Evolutionary conservation across 1,140 invertebrate genomes (phyloP).

Genomic region (Aphis craccivora): DNA sequence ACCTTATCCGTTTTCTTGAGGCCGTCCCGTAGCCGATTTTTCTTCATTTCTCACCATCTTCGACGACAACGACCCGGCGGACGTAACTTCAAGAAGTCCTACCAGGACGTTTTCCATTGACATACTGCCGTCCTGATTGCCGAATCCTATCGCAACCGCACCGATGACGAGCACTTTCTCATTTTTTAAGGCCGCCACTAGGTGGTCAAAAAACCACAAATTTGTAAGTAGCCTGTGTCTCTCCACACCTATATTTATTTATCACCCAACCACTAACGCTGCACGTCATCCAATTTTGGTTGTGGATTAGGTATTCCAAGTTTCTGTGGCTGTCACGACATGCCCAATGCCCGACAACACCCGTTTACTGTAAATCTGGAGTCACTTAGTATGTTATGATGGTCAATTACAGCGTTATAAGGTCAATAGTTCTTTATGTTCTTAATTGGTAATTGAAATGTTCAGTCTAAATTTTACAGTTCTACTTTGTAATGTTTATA

Average conservation of each 20-base stretch:
- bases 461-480: not conserved
- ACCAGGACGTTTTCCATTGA: not conserved
- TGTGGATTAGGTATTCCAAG: too few relatives aligned
- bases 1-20: slow-evolving; percentile 7
- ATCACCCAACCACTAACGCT: not conserved
- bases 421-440: not conserved
- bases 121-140: not conserved
- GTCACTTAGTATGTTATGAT: not conserved
- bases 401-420: not conserved
- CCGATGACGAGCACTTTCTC: slow-evolving; percentile 41
- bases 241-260: not conserved
- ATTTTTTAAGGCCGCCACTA: slow-evolving; percentile 48
- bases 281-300: not conserved
- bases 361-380: not conserved
- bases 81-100: not conserved
- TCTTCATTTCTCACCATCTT: not conserved
- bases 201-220: slow-evolving; percentile 44
- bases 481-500: not conserved
- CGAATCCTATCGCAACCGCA: not conserved
- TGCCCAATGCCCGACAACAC: not conserved
- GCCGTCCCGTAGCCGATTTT: not conserved
- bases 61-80: not conserved
- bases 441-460: too few relatives aligned
- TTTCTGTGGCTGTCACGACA: not conserved
- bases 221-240: slow-evolving; percentile 23